These are phyloP conservation scores for Callocephalon fimbriatum DNA, from an alignment of 2,113 vertebrate species.

Conservation along the genomic window DNA sequence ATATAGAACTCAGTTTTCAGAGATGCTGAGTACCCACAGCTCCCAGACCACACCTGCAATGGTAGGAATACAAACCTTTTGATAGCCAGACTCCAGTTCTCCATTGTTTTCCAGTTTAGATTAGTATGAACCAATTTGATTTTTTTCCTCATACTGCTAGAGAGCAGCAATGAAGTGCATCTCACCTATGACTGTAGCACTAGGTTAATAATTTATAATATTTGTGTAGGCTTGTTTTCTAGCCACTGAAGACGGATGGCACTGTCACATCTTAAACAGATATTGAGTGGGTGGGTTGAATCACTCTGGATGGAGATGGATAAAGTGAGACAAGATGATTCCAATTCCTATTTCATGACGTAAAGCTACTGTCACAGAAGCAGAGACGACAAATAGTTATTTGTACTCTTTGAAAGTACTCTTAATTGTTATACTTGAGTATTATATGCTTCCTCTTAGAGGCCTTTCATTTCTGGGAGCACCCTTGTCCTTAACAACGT, in stretches of 20 bases:
- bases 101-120: not conserved
- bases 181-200: not conserved
- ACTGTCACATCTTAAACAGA: not conserved
- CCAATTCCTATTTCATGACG: not conserved
- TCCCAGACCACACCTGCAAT: not conserved
- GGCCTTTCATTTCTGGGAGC: not conserved
- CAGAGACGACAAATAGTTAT: not conserved
- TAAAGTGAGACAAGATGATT: not conserved
- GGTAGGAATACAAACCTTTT: not conserved
- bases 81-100: not conserved
- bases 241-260: not conserved
- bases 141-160: not conserved
- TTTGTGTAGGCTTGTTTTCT: not conserved
- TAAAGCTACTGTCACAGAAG: not conserved
- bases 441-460: not conserved
- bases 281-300: not conserved
- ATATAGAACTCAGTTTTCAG: not conserved
- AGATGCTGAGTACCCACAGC: not conserved
- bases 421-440: not conserved
- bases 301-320: not conserved
- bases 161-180: not conserved
- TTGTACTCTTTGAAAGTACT: not conserved
- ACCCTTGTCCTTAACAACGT: fast-evolving
- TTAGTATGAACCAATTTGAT: not conserved
- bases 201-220: not conserved